Evolutionary conservation across 2,888 invertebrate species (phyloP).

Genomic region (Cryptocephalus moraei): DNA sequence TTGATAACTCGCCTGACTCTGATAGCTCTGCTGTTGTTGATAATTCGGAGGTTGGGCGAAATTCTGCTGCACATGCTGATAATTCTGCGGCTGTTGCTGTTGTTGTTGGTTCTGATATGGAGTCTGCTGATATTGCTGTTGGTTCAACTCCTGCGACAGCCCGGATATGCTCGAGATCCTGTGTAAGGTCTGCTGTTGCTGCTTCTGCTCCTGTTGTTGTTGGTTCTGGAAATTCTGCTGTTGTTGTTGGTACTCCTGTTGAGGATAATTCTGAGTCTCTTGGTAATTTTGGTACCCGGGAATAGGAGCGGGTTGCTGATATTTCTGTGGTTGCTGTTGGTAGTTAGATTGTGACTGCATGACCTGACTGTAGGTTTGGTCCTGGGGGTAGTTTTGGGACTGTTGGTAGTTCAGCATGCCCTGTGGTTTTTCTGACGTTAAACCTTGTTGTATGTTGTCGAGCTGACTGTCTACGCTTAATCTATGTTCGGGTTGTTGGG

Average conservation of each 20-base stretch:
- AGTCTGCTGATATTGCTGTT: conserved; percentile 11
- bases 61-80: conserved; percentile 9
- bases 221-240: conserved; percentile 15
- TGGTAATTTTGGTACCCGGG: conserved; percentile 7
- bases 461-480: conserved; percentile 34
- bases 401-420: conserved; percentile 16
- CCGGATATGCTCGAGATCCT: background rate
- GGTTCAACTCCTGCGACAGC: conserved; percentile 4
- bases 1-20: conserved; percentile 9
- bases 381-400: conserved; percentile 12
- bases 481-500: conserved; percentile 16
- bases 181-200: conserved; percentile 7
- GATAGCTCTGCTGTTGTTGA: conserved; percentile 9
- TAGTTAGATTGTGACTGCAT: conserved; percentile 10
- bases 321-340: conserved; percentile 13
- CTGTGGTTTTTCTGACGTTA: conserved; percentile 11
- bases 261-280: conserved; percentile 13
- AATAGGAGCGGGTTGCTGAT: conserved; percentile 9
- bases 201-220: conserved; percentile 7
- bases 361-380: conserved; percentile 12
- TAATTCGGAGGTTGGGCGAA: conserved; percentile 10
- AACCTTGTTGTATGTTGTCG: conserved; percentile 20
- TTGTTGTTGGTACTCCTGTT: conserved; percentile 15
- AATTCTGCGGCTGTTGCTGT: conserved; percentile 4
- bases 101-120: conserved; percentile 10